Evolutionary conservation across 2,888 invertebrate genomes (phyloP), one percentile per base, ranked within the genome.

Genomic region (Tenthredo notha): DNA sequence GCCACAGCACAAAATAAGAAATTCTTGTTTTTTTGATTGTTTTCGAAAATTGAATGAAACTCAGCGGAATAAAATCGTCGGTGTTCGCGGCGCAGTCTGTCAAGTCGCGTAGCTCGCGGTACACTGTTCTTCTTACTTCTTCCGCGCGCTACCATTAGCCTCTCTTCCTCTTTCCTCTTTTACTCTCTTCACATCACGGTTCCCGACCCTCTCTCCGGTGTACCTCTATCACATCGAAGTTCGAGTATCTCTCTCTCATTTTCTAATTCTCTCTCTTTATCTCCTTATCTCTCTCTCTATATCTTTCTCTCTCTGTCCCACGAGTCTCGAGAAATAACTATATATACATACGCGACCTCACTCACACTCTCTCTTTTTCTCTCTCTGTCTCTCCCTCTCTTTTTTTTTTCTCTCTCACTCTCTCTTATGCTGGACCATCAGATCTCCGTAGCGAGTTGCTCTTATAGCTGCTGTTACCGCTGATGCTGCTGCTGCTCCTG

Each of bases 101-200:
- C 80, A 50, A 80, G 80, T 61, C 58, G 80, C 91, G 89, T 91
- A 89, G 91, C 90, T 89, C 91, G 92, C 89, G 92, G 91, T 91
- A 91, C 91, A 93, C 93, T 93, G 92, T 74, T 61, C 78, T 61
- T 58, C 78, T 61, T 58, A 80, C 61, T 80, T 80, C 61, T 61
- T 80, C 29, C 33, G 88, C 91, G 91, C 88, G 90, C 89, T 91
- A 92, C 92, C 91, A 92, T 92, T 91, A 90, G 91, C 92, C 91
- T 92, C 91, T 92, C 91, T 91, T 90, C 89, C 86, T 87, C 90
- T 90, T 89, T 90, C 61, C 91, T 91, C 92, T 47, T 67, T 78
- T 47, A 43, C 58, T 43, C 61, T 12, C 78, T 82, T 29, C 82
- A 40, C 82, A 40, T 72, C 85, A 87, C 87, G 85, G 84, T 86